Conservation (phyloP, 2,797 vertebrate species). For the Propithecus deckenii region DNA sequence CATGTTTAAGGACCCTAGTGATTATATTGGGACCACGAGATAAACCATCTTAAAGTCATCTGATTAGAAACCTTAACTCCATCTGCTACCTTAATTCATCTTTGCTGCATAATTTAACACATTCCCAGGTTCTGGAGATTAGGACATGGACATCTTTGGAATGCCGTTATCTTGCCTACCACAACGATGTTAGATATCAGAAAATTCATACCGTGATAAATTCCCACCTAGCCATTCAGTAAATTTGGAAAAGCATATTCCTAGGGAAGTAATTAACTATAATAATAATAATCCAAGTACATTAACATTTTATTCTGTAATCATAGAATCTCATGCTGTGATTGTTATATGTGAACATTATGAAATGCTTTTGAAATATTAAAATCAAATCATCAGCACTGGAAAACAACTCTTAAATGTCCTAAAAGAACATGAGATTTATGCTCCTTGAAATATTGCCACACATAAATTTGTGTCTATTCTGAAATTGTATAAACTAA, state of each 20-base stretch:
- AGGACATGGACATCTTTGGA: neutral
- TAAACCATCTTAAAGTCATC: neutral
- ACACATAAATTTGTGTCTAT: neutral
- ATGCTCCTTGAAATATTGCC: neutral
- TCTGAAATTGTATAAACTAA: neutral
- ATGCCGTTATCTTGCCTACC: neutral
- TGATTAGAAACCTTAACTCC: neutral
- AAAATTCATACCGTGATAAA: neutral
- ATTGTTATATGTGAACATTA: neutral
- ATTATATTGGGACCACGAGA: neutral
- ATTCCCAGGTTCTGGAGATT: neutral
- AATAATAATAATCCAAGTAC: neutral
- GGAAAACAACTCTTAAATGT: neutral
- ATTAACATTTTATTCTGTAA: neutral
- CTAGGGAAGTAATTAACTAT: neutral
- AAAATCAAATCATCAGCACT: neutral
- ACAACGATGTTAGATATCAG: neutral
- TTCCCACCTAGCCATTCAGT: neutral
- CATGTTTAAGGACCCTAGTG: neutral
- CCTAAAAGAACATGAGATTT: neutral
- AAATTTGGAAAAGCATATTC: neutral
- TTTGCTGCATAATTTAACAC: neutral
- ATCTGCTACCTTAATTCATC: neutral
- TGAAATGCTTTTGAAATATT: neutral
- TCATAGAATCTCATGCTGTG: neutral